Conservation (phyloP, 2,113 vertebrate species). For the Elachura formosa region DNA sequence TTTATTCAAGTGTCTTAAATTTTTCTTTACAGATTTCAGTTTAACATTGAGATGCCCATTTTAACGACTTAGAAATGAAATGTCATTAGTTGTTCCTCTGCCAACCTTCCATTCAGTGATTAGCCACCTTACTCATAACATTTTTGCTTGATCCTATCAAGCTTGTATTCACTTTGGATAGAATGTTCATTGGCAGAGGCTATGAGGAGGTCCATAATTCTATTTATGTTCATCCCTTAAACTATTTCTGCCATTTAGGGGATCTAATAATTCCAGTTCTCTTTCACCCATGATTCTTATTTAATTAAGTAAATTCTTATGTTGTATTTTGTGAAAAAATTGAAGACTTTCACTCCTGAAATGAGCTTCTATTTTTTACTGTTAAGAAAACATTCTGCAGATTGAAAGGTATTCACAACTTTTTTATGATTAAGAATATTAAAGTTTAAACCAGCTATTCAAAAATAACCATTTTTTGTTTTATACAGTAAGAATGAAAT, state of each 20-base stretch:
- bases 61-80: not conserved
- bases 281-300: not conserved
- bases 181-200: not conserved
- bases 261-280: not conserved
- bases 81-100: not conserved
- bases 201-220: not conserved
- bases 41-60: not conserved
- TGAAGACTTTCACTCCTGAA: not conserved
- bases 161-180: not conserved
- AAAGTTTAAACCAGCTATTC: not conserved
- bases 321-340: not conserved
- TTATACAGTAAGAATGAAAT: not conserved
- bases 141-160: not conserved
- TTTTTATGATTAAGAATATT: not conserved
- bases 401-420: not conserved
- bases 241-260: not conserved
- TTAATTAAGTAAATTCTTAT: conserved; percentile 2
- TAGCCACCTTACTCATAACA: not conserved
- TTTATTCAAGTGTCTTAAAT: not conserved
- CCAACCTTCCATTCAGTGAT: not conserved
- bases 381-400: not conserved
- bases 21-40: not conserved
- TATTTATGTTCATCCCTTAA: conserved; percentile 18
- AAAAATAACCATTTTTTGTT: not conserved
- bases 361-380: not conserved